Percentiles rank a stretch among this genome's conserved stretches.
Evolutionary conservation across 2,888 invertebrate genomes (phyloP).

Genomic region (Thyatira batis): DNA sequence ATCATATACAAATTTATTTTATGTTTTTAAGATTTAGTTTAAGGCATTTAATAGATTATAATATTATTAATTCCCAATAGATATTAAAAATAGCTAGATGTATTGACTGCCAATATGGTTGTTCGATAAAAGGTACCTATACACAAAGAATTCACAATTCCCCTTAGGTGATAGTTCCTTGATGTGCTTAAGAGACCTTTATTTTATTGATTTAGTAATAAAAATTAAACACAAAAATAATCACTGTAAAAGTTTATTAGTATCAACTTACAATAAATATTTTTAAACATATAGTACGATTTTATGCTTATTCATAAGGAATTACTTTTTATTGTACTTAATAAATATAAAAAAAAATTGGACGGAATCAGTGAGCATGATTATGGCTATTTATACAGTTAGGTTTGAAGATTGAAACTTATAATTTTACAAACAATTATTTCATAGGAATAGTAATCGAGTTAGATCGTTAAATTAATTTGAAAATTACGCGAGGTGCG

Average conservation of each 20-base stretch:
- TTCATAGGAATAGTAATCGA: slow-evolving; percentile 13
- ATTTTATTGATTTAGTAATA: neutral
- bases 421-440: neutral
- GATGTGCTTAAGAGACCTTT: too few relatives aligned
- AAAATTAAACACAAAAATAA: slow-evolving; percentile 36
- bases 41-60: too few relatives aligned
- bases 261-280: slow-evolving; percentile 62
- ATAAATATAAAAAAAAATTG: slow-evolving; percentile 6
- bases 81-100: too few relatives aligned
- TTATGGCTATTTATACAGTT: slow-evolving; percentile 49
- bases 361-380: slow-evolving; percentile 58
- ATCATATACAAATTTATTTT: slow-evolving; percentile 27
- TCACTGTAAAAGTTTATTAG: slow-evolving; percentile 72
- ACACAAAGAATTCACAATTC: too few relatives aligned
- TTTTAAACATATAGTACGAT: slow-evolving; percentile 49
- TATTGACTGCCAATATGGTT: too few relatives aligned
- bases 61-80: too few relatives aligned
- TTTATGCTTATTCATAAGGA: neutral
- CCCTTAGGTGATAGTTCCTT: too few relatives aligned
- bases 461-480: slow-evolving; percentile 21
- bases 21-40: too few relatives aligned
- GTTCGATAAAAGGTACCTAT: too few relatives aligned
- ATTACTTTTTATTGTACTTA: neutral
- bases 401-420: neutral
- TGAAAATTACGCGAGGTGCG: slow-evolving; percentile 10